Percentiles rank a stretch among this genome's conserved stretches.
Conservation (phyloP, 2,888 invertebrate genomes). For the Chrysomela aeneicollis region DNA sequence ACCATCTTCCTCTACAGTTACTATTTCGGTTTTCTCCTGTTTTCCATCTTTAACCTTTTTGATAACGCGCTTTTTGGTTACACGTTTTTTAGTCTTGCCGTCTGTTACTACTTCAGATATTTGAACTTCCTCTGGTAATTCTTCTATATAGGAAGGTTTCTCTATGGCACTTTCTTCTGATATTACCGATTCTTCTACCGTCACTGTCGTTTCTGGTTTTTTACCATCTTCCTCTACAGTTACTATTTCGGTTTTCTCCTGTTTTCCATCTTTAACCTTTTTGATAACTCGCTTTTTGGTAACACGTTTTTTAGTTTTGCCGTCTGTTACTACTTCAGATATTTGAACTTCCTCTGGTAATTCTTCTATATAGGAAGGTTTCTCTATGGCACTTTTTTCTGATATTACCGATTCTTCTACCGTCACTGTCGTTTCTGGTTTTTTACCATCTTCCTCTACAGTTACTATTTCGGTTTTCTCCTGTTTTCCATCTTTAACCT, state of each 20-base stretch:
- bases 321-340: slow-evolving; percentile 39
- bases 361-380: slow-evolving; percentile 39
- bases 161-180: slow-evolving; percentile 51
- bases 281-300: slow-evolving; percentile 59
- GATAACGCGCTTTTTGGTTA: slow-evolving; percentile 48
- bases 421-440: slow-evolving; percentile 47
- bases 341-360: slow-evolving; percentile 46
- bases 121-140: slow-evolving; percentile 53
- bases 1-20: slow-evolving; percentile 55
- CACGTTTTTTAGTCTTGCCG: slow-evolving; percentile 53
- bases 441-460: slow-evolving; percentile 56
- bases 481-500: slow-evolving; percentile 56
- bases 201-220: slow-evolving; percentile 51
- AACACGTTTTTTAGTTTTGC: slow-evolving; percentile 46
- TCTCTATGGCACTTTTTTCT: slow-evolving; percentile 42
- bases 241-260: slow-evolving; percentile 52
- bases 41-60: slow-evolving; percentile 50
- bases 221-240: slow-evolving; percentile 52
- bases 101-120: slow-evolving; percentile 54
- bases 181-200: slow-evolving; percentile 37
- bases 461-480: slow-evolving; percentile 58
- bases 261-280: slow-evolving; percentile 58
- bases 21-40: slow-evolving; percentile 49
- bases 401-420: slow-evolving; percentile 48
- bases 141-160: slow-evolving; percentile 43